Conservation (phyloP, 1,140 invertebrate species). For the Drosophila azteca region DNA sequence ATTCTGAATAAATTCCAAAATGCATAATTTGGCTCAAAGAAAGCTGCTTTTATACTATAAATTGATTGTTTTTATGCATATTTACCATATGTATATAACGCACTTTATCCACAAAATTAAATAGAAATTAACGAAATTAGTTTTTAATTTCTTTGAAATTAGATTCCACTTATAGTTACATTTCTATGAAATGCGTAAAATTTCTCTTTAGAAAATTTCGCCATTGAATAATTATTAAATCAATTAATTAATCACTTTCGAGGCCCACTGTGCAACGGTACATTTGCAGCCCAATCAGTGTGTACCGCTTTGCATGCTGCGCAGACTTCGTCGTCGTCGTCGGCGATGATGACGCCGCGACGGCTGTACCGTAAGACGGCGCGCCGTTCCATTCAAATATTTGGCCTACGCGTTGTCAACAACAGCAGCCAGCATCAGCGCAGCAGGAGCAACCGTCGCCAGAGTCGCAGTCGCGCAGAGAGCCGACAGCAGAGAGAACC, state of each 20-base stretch:
- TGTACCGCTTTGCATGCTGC: constrained; percentile 75
- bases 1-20: no score
- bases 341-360: constrained; percentile 6
- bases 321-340: constrained; percentile 19
- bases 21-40: no score
- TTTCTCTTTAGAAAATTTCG: not conserved
- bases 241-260: constrained; percentile 34
- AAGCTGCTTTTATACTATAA: no score
- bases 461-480: no score
- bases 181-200: not conserved
- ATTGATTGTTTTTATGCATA: not conserved
- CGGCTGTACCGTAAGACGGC: constrained; percentile 60
- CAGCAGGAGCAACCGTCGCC: constrained; percentile 14
- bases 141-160: not conserved
- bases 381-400: constrained; percentile 60
- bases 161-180: not conserved
- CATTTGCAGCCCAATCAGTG: constrained; percentile 65
- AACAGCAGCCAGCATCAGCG: constrained; percentile 23
- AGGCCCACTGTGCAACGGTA: constrained; percentile 69
- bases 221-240: constrained; percentile 16
- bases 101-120: no score
- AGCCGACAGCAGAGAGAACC: no score
- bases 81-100: no score
- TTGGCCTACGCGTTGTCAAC: constrained; percentile 74
- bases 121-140: not conserved